Evolutionary conservation across 2,113 vertebrate genomes (phyloP).

Genomic region (Anarrhichthys ocellatus): DNA sequence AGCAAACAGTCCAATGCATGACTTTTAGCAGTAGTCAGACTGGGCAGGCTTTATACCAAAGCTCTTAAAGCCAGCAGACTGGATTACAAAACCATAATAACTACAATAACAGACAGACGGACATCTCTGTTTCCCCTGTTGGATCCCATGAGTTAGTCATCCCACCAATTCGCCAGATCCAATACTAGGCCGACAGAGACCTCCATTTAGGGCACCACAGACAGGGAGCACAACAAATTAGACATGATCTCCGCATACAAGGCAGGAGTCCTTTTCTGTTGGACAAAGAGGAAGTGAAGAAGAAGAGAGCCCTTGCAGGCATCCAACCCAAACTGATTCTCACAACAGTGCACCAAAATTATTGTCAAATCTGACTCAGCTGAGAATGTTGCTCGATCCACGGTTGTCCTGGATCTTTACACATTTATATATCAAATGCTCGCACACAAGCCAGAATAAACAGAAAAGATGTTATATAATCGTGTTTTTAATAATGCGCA

Average conservation of each 20-base stretch:
- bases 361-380: slow-evolving; percentile 12
- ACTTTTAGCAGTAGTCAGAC: not conserved
- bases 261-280: slow-evolving; percentile 26
- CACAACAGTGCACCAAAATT: slow-evolving; percentile 19
- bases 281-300: slow-evolving; percentile 24
- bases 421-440: not conserved
- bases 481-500: slow-evolving; percentile 17
- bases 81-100: not conserved
- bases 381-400: slow-evolving; percentile 7
- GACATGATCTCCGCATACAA: slow-evolving; percentile 38
- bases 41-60: not conserved
- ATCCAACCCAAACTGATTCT: slow-evolving; percentile 30
- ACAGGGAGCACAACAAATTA: slow-evolving; percentile 60
- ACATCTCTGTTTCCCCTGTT: slow-evolving; percentile 25
- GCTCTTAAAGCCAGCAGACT: not conserved
- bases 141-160: slow-evolving; percentile 35
- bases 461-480: slow-evolving; percentile 11
- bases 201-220: slow-evolving; percentile 41
- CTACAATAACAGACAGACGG: not conserved
- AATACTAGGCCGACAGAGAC: slow-evolving; percentile 44
- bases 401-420: not conserved
- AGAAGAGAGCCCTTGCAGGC: slow-evolving; percentile 6
- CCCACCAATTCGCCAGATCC: slow-evolving; percentile 48
- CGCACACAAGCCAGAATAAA: not conserved
- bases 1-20: not conserved